Conservation (phyloP, 1,140 invertebrate species). For the Melitaea cinxia region DNA sequence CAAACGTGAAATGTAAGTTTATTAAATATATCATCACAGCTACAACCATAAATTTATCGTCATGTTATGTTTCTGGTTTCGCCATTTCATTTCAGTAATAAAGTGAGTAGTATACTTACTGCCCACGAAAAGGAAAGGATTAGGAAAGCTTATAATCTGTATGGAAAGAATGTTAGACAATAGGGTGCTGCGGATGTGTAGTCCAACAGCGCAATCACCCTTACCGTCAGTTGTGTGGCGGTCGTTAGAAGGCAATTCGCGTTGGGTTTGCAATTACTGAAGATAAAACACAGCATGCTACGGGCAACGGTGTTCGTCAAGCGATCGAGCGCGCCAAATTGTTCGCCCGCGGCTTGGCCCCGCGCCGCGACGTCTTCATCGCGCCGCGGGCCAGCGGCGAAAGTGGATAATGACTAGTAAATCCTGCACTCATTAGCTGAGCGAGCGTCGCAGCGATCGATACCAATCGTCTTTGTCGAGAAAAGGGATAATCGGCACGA, state of each 20-base stretch:
- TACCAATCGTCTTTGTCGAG: constrained; percentile 69
- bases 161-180: constrained; percentile 56
- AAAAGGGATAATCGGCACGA: constrained; percentile 74
- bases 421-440: constrained; percentile 74
- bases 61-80: no score
- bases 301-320: constrained; percentile 49
- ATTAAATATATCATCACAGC: no score
- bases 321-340: constrained; percentile 62
- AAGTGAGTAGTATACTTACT: no score
- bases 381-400: constrained; percentile 60
- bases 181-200: constrained; percentile 45
- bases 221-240: constrained; percentile 57
- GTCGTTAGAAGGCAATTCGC: constrained; percentile 44
- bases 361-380: constrained; percentile 68
- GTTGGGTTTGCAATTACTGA: constrained; percentile 65
- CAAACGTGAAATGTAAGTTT: no score
- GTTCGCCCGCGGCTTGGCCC: constrained; percentile 56
- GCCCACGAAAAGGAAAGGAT: no score
- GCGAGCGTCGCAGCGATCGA: constrained; percentile 69
- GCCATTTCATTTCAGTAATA: no score
- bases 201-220: constrained; percentile 73
- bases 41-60: no score
- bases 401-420: constrained; percentile 79
- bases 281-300: constrained; percentile 70
- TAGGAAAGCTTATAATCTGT: constrained; percentile 57